Percentiles rank a stretch among this genome's conserved stretches.
Evolutionary conservation across 2,797 vertebrate genomes (phyloP).

Genomic region (Yasuhikotakia modesta): DNA sequence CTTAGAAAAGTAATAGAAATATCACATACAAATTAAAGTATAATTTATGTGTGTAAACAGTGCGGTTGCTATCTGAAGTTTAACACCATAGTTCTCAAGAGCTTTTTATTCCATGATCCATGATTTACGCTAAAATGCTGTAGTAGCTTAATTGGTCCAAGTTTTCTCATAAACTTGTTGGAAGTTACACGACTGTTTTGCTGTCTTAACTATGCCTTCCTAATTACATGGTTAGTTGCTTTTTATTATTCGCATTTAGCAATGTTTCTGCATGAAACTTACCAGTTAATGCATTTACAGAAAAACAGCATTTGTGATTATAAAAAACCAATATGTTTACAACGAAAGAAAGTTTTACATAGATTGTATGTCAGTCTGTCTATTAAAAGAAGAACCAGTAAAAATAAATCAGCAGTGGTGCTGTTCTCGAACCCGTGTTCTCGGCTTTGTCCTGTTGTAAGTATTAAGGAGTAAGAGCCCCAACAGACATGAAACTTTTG

Average conservation of each 20-base stretch:
- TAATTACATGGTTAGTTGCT: neutral
- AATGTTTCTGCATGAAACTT: neutral
- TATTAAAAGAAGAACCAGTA: conserved; percentile 29
- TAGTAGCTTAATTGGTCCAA: neutral
- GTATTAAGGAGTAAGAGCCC: conserved; percentile 59
- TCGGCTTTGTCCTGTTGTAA: conserved; percentile 57
- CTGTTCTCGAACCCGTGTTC: conserved; percentile 45
- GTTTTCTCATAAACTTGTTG: neutral
- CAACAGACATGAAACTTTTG: conserved; percentile 68
- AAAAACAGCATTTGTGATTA: neutral
- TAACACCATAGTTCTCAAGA: too few relatives aligned
- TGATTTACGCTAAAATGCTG: too few relatives aligned
- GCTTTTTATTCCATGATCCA: too few relatives aligned
- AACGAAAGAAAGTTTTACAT: neutral
- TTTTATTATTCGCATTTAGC: neutral
- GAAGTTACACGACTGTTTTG: neutral
- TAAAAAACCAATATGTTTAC: neutral
- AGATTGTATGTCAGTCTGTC: neutral
- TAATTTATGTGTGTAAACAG: too few relatives aligned
- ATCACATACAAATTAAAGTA: too few relatives aligned
- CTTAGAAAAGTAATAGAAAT: too few relatives aligned
- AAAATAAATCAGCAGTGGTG: conserved; percentile 37
- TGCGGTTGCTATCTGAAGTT: too few relatives aligned
- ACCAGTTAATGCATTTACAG: neutral
- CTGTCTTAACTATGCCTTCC: neutral